Base-by-base conservation (phyloP, 2,113 vertebrate species). In the Pachyramphus minor region DNA sequence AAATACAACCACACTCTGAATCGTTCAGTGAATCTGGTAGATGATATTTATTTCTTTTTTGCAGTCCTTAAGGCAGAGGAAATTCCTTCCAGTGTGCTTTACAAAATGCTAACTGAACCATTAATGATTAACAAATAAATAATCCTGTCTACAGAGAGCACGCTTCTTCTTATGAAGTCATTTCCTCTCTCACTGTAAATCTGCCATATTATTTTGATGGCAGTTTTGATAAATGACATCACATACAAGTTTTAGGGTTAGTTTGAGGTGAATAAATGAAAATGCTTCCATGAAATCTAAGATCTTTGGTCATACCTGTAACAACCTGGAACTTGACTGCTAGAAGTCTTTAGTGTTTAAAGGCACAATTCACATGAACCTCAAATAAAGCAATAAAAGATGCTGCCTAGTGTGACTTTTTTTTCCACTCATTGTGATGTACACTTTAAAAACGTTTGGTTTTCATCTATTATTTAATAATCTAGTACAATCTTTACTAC, bases 381-480 rank as follows among this genome's bases (percentile, higher is more conserved):
- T 66, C 69, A 82, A 95, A 74, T 91, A 83, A 92, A 92, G 95
- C 79, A 93, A 84, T 74, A 92, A 88, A 89, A 95, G 72, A 75
- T 53, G 75, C 67, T 73, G 84, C 42, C 53, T 45, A 81, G 47
- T 17, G 42, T 47, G 83, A 79, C 79, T 76, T 49, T 93, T 97
- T 83, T 87, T 2, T 1, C 78, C 56, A 82, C 41, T 82, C 72
- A 84, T 87, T 92, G 59, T 93, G 85, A 95, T 88, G 91, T 91
- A 88, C 58, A 88, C 56, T 95, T 95, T 96, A 63, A 91, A 95
- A 97, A 93, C 96, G 59, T 77, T 95, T 73, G 72, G 0, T 94
- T 97, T 97, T 78, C 95, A 96, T 96, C 85, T 96, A 87, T 98
- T 96, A 97, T 91, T 97, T 97, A 96, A 96, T 83, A 95, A 96